A percentile compares a stretch with the other conserved stretches of the same genome.
phyloP scores from a whole-genome alignment of 2,888 invertebrate species.

The Papilio demoleus region DNA sequence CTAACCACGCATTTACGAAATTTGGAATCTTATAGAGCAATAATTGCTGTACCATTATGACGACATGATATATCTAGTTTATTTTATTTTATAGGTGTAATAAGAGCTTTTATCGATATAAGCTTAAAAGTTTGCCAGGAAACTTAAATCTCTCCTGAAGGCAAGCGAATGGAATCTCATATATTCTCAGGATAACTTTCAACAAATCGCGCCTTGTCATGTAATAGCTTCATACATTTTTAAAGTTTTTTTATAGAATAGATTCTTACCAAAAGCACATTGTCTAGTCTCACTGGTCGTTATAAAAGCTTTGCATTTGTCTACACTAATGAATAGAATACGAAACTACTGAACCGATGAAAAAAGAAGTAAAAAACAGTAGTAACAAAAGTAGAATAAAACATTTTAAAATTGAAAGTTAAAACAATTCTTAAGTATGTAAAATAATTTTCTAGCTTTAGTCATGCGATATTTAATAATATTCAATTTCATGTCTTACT shows the following conservation, averaged over 20 bases:
- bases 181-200: too few relatives aligned
- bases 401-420: not conserved
- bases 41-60: conserved; percentile 48
- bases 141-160: not conserved
- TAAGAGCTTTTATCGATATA: not conserved
- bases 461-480: not conserved
- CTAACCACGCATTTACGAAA: conserved; percentile 70
- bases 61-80: conserved; percentile 37
- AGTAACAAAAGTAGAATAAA: too few relatives aligned
- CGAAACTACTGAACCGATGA: too few relatives aligned
- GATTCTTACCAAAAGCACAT: too few relatives aligned
- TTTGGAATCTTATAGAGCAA: conserved; percentile 50
- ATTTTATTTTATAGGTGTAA: conserved; percentile 14
- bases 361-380: too few relatives aligned
- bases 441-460: not conserved
- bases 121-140: not conserved
- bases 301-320: too few relatives aligned
- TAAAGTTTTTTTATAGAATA: too few relatives aligned
- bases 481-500: not conserved
- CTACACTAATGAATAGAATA: too few relatives aligned
- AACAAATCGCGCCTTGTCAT: too few relatives aligned
- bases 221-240: too few relatives aligned
- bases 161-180: too few relatives aligned
- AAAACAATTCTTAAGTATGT: not conserved
- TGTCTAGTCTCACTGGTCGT: too few relatives aligned